Evolutionary conservation across 2,888 invertebrate genomes (phyloP).

Genomic region (Tenthredo scrophulariae): DNA sequence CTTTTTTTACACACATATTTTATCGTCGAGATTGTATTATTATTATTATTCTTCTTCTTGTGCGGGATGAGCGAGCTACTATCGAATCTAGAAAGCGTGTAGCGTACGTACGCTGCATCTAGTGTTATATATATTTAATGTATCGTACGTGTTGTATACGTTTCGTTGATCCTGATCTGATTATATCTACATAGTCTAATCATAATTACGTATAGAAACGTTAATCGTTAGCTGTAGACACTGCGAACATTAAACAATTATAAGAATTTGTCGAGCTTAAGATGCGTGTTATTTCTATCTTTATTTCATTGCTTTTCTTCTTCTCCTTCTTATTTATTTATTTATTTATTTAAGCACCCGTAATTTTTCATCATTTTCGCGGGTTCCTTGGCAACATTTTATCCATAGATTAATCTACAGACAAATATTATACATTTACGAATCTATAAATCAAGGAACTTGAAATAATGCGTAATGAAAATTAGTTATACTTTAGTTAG

Average conservation of each 20-base stretch:
- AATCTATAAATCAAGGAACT: not conserved
- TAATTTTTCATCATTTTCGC: conserved; percentile 5
- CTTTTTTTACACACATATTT: not conserved
- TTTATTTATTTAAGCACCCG: not conserved
- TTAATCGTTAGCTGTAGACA: not conserved
- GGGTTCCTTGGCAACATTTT: conserved; percentile 24
- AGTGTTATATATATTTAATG: not conserved
- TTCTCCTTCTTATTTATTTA: not conserved
- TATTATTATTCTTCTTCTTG: not conserved
- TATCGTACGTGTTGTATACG: not conserved
- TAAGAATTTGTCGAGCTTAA: conserved; percentile 34
- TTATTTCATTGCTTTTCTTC: not conserved
- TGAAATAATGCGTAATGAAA: not conserved
- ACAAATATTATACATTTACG: no score
- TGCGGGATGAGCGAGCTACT: not conserved
- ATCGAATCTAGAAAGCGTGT: conserved; percentile 40
- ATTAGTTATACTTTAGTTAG: not conserved
- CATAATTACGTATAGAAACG: not conserved
- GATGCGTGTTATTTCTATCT: not conserved
- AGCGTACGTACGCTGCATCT: not conserved
- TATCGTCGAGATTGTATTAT: not conserved
- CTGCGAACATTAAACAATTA: conserved; percentile 3
- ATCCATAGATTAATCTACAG: not conserved
- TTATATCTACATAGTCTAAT: conserved; percentile 1
- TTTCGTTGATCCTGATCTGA: conserved; percentile 7